Conservation (phyloP, 2,113 vertebrate species). For the Mixornis gularis region DNA sequence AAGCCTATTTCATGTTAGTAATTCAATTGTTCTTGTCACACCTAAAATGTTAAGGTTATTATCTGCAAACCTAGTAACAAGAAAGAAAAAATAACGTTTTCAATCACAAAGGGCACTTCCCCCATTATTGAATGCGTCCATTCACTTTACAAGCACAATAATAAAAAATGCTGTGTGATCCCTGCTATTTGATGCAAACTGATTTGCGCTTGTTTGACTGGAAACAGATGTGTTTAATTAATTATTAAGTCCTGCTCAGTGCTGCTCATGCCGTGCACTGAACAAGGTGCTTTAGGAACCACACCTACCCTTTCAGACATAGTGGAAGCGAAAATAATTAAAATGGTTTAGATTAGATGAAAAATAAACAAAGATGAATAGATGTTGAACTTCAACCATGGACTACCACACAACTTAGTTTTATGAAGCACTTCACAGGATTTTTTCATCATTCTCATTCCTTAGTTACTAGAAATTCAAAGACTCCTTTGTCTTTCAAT, state of each 20-base stretch:
- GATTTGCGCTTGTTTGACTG: not conserved
- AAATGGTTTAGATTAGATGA: not conserved
- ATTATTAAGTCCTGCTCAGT: not conserved
- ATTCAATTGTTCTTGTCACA: not conserved
- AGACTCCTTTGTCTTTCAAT: not conserved
- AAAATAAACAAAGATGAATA: not conserved
- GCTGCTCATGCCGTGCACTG: accelerated
- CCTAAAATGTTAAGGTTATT: not conserved
- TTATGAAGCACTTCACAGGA: not conserved
- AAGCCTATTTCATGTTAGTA: not conserved
- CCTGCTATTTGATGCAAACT: not conserved
- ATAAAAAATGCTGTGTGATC: not conserved
- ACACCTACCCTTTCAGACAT: not conserved
- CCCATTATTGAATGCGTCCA: not conserved
- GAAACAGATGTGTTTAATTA: not conserved
- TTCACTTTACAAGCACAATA: not conserved
- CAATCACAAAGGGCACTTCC: not conserved
- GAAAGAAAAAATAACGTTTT: not conserved
- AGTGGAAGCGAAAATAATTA: not conserved
- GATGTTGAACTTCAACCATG: not conserved
- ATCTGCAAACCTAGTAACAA: not conserved
- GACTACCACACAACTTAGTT: not conserved
- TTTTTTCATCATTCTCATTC: not conserved
- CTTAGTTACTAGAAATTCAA: not conserved
- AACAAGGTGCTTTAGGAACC: not conserved